Evolutionary conservation across 2,113 vertebrate genomes (phyloP).

Genomic region (Scomber scombrus): DNA sequence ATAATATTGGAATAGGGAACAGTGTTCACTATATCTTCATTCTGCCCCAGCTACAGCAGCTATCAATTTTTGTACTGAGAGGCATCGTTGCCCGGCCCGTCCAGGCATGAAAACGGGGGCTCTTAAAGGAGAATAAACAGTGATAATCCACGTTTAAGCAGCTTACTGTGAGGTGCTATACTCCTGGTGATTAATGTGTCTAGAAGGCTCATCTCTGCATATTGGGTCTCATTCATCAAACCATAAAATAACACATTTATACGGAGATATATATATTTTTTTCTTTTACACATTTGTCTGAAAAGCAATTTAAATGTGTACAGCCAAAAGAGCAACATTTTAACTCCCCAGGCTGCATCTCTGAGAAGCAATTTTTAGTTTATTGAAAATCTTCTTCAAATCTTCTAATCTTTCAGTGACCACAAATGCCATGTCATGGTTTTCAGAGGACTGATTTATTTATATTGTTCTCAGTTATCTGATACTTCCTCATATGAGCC

Average conservation of each 20-base stretch:
- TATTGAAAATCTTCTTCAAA: slow-evolving; percentile 53
- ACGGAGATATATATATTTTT: neutral
- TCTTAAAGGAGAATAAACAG: slow-evolving; percentile 77
- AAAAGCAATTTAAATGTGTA: slow-evolving; percentile 52
- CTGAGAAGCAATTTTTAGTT: slow-evolving; percentile 43
- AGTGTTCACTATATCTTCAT: slow-evolving; percentile 63
- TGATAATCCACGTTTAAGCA: slow-evolving; percentile 81
- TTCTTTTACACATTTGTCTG: slow-evolving; percentile 53
- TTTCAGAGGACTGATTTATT: slow-evolving; percentile 2
- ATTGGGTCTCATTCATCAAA: slow-evolving; percentile 72
- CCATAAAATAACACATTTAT: slow-evolving; percentile 66
- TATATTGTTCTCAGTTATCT: slow-evolving; percentile 10
- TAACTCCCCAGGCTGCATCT: slow-evolving; percentile 24
- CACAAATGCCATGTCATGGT: neutral
- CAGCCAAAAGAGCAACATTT: slow-evolving; percentile 39
- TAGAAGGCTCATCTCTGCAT: slow-evolving; percentile 72
- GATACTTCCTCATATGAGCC: neutral
- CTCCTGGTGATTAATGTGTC: slow-evolving; percentile 77
- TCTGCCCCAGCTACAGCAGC: slow-evolving; percentile 32
- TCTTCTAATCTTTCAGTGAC: slow-evolving; percentile 9
- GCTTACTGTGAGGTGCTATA: slow-evolving; percentile 80
- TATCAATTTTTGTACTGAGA: slow-evolving; percentile 71
- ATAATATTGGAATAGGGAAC: slow-evolving; percentile 23
- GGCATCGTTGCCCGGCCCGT: slow-evolving; percentile 57
- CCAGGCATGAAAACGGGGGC: slow-evolving; percentile 72